Evolutionary conservation across 2,888 invertebrate species (phyloP), one percentile per base, ranked within the genome.

Genomic region (Tenthredo notha): DNA sequence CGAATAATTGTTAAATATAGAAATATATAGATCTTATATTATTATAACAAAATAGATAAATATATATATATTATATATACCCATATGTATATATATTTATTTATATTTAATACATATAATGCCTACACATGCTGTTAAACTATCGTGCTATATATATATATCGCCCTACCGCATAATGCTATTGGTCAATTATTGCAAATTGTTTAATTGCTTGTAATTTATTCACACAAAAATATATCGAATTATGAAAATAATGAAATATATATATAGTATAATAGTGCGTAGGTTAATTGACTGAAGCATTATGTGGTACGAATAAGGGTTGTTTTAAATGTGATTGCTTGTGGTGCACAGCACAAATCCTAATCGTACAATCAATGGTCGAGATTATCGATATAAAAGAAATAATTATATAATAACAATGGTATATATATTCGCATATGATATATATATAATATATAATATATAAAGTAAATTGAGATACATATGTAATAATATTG

Each of bases 351-450:
- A 85, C 82, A 87, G 89, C 91, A 91, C 89, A 88, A 88, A 90
- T 89, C 87, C 86, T 91, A 90, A 89, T 90, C 87, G 90, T 92
- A 91, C 90, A 91, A 92, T 92, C 91, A 92, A 87, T 90, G 89
- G 87, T 89, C 88, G 89, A 89, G 88, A 88, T 88, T 87, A 84
- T 85, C 88, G 86, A 85, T 85, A 84, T 84, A 84, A 85, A 86
- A 82, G 74, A 67, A 72, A 83, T 47, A 58, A 58, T 21, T 37
- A 78, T 43, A 78, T 43, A 67, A 80, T 80, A 85, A 84, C 37
- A 77, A 84, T 65, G 65, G 5, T 29, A 67, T 21, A 65, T 65
- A 67, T 29, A 67, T 33, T n/a, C 12, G 15, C 29, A 67, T 67
- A 61, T 61, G 37, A 37, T 37, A 37, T 37, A 37, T 37, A n/a